Evolutionary conservation across 2,888 invertebrate species (phyloP).

Genomic region (Drosophila diplacantha): DNA sequence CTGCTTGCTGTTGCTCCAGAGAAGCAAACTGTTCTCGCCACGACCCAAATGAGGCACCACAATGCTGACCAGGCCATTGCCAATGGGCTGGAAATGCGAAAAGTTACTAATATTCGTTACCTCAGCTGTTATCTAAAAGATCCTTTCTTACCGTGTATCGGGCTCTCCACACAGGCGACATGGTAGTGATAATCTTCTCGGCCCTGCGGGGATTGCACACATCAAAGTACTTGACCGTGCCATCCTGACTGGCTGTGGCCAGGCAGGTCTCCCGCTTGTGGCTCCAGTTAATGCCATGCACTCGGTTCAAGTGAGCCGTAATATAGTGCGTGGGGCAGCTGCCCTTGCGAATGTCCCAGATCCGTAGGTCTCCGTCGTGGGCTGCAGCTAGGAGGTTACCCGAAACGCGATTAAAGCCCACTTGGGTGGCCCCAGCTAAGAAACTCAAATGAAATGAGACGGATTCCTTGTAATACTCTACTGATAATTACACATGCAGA

Average conservation of each 20-base stretch:
- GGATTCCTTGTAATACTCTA: not conserved
- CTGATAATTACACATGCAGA: slow-evolving; percentile 81
- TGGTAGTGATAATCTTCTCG: slow-evolving; percentile 90
- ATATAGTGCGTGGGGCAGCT: slow-evolving; percentile 93
- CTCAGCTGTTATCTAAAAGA: not conserved
- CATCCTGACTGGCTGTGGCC: slow-evolving; percentile 96
- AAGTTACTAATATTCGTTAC: not conserved
- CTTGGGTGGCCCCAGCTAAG: slow-evolving; percentile 92
- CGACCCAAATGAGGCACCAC: slow-evolving; percentile 93
- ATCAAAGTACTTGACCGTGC: slow-evolving; percentile 96
- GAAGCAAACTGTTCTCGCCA: slow-evolving; percentile 88
- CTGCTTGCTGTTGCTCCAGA: slow-evolving; percentile 86
- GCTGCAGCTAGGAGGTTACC: slow-evolving; percentile 92
- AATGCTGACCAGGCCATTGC: slow-evolving; percentile 93
- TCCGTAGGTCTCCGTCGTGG: slow-evolving; percentile 95
- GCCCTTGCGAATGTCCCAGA: slow-evolving; percentile 96
- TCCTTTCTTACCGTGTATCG: slow-evolving; percentile 84
- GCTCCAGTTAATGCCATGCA: slow-evolving; percentile 97
- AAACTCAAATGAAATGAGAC: not conserved
- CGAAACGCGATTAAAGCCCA: slow-evolving; percentile 93
- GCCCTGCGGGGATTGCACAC: slow-evolving; percentile 90
- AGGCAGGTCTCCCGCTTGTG: slow-evolving; percentile 89
- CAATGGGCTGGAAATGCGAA: slow-evolving; percentile 84
- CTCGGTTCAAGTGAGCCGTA: slow-evolving; percentile 90
- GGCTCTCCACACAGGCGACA: slow-evolving; percentile 93